Conservation (phyloP, 2,888 invertebrate species). For the Scaeva pyrastri region DNA sequence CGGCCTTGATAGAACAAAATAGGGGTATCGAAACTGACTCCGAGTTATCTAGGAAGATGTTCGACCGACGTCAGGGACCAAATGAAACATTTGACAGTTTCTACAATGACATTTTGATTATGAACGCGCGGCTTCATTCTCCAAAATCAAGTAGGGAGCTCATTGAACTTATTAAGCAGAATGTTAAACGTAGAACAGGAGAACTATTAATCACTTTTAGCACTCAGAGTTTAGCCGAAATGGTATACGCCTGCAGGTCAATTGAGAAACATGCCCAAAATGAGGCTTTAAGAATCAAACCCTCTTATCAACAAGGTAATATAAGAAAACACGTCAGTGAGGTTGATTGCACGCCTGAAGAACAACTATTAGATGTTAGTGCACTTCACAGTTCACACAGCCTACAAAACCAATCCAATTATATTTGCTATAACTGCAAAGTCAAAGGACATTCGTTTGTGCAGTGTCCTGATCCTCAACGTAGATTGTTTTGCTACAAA, state of each 20-base stretch:
- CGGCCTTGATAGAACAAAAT: too few species aligned
- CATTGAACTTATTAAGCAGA: background rate
- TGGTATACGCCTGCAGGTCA: background rate
- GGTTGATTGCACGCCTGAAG: background rate
- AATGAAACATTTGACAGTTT: background rate
- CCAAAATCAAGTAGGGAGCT: background rate
- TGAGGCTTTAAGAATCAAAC: background rate
- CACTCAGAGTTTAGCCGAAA: background rate
- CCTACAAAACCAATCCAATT: too few species aligned
- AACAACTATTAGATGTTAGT: background rate
- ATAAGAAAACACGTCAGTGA: too few species aligned
- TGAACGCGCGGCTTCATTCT: background rate
- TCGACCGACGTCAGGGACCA: background rate
- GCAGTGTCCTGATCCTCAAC: too few species aligned
- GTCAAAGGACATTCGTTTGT: too few species aligned
- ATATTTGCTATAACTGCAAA: too few species aligned
- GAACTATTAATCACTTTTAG: background rate
- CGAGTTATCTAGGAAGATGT: too few species aligned
- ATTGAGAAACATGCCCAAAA: background rate
- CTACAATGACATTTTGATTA: background rate
- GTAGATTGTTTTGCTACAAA: too few species aligned
- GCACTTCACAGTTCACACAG: too few species aligned
- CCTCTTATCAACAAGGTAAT: too few species aligned
- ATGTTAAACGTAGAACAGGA: background rate
- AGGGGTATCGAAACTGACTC: background rate